Percentiles rank a stretch among this genome's conserved stretches.
These are phyloP conservation scores for Hippolais icterina DNA, from an alignment of 2,113 vertebrate genomes.

Conservation along the genomic window DNA sequence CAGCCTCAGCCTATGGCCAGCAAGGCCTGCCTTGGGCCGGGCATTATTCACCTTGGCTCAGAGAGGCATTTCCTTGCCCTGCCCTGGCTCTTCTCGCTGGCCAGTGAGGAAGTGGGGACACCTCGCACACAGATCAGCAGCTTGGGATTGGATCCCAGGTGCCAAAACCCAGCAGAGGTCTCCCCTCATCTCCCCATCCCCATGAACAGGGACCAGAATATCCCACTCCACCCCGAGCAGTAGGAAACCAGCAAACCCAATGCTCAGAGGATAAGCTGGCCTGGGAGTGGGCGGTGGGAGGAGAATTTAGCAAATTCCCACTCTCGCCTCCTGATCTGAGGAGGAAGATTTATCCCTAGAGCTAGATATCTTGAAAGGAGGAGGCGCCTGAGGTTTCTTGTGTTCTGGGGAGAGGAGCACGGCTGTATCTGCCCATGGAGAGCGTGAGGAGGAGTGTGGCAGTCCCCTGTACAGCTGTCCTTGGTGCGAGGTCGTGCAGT, in stretches of 20 bases:
- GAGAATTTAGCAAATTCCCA: not conserved
- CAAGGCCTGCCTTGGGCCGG: not conserved
- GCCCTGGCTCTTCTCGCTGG: not conserved
- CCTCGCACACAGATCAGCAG: not conserved
- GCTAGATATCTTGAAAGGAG: not conserved
- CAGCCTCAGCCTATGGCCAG: not conserved
- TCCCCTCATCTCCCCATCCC: not conserved
- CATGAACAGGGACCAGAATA: not conserved
- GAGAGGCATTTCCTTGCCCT: not conserved
- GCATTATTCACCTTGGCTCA: not conserved
- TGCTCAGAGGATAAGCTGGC: not conserved
- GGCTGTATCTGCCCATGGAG: not conserved
- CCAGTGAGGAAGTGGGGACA: not conserved
- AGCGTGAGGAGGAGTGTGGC: not conserved
- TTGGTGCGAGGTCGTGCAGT: not conserved
- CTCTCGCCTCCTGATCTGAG: not conserved
- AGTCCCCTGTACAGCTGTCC: not conserved
- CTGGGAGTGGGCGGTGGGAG: not conserved
- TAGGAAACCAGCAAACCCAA: not conserved
- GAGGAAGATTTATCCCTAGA: not conserved
- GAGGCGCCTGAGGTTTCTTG: not conserved
- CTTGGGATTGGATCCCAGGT: not conserved
- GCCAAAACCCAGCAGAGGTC: not conserved
- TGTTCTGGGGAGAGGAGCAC: fast-evolving
- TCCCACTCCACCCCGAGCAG: not conserved